Conservation (phyloP, 2,888 invertebrate species). For the Phengaris alcon region DNA sequence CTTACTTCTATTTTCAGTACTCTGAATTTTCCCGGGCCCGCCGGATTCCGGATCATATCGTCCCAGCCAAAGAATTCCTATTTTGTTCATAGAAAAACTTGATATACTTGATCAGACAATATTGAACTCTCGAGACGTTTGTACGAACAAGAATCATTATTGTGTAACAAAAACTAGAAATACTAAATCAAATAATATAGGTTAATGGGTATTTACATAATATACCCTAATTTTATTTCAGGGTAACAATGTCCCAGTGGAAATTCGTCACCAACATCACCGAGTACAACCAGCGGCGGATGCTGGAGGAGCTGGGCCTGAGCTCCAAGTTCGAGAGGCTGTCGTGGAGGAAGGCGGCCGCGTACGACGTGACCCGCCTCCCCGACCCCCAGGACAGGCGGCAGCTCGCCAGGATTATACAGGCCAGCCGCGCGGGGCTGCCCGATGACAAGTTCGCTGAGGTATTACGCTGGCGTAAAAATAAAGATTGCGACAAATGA, state of each 20-base stretch:
- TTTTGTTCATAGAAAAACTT: too few species aligned
- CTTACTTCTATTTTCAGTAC: too few species aligned
- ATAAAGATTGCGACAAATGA: too few species aligned
- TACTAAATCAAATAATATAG: too few species aligned
- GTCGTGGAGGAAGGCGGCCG: conserved; percentile 85
- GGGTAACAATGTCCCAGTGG: conserved; percentile 86
- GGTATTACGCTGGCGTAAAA: conserved; percentile 58
- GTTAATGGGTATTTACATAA: too few species aligned
- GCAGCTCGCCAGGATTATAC: conserved; percentile 84
- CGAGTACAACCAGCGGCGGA: conserved; percentile 83
- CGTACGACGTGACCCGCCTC: conserved; percentile 84
- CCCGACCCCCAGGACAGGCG: conserved; percentile 83
- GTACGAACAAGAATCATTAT: too few species aligned
- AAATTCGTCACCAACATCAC: conserved; percentile 88
- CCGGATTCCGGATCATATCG: too few species aligned
- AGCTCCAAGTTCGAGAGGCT: conserved; percentile 86
- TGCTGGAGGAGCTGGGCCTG: conserved; percentile 85
- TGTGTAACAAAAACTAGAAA: too few species aligned
- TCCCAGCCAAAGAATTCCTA: too few species aligned
- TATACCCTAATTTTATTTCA: conserved; percentile 38
- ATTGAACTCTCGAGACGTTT: too few species aligned
- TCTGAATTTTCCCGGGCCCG: too few species aligned
- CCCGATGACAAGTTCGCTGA: conserved; percentile 86
- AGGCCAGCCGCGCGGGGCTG: conserved; percentile 86
- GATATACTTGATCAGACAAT: too few species aligned